Evolutionary conservation across 1,140 invertebrate species (phyloP).

Genomic region (Sesamia nonagrioides): DNA sequence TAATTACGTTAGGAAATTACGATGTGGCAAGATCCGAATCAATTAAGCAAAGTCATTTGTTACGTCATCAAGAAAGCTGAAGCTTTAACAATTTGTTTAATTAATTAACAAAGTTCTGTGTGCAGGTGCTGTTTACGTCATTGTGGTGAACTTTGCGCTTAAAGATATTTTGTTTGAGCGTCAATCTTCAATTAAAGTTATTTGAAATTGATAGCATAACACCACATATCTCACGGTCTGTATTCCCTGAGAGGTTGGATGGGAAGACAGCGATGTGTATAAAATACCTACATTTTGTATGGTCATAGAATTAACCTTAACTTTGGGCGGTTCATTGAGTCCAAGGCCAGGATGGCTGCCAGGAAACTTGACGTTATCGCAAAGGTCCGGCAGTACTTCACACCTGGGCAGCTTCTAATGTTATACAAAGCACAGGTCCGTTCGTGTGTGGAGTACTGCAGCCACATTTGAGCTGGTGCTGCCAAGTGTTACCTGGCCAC

Average conservation of each 20-base stretch:
- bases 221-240: neutral
- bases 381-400: too few species aligned
- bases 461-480: too few species aligned
- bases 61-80: slow-evolving; percentile 32
- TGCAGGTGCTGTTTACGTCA: slow-evolving; percentile 34
- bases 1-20: slow-evolving; percentile 35
- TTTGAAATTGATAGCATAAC: neutral
- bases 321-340: too few species aligned
- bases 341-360: too few species aligned
- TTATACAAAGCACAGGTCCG: too few species aligned
- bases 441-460: too few species aligned
- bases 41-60: slow-evolving; percentile 40
- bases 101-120: slow-evolving; percentile 41
- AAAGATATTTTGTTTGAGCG: neutral
- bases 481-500: too few species aligned
- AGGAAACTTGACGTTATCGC: too few species aligned
- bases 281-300: too few species aligned
- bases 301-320: too few species aligned
- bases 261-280: too few species aligned
- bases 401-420: too few species aligned
- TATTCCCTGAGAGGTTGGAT: neutral
- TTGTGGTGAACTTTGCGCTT: slow-evolving; percentile 10
- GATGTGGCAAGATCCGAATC: slow-evolving; percentile 31
- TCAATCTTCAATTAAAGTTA: neutral
- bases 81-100: slow-evolving; percentile 28